A percentile compares a stretch with the other conserved stretches of the same genome.
Conservation (phyloP, 2,113 vertebrate genomes). For the Pandion haliaetus region DNA sequence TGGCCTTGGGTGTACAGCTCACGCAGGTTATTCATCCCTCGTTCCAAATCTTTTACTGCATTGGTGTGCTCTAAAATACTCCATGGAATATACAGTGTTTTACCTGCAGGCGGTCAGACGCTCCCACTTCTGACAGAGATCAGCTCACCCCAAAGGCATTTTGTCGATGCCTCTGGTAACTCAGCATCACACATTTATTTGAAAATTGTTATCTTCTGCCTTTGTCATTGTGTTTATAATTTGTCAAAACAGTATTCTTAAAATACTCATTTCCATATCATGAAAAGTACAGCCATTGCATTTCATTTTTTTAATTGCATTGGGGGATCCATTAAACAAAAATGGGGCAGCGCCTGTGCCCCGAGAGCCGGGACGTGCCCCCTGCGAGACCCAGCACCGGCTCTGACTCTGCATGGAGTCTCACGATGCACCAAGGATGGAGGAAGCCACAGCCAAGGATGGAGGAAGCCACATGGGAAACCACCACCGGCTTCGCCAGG, state of each 20-base stretch:
- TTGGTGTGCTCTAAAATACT: no score
- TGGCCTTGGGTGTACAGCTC: background rate
- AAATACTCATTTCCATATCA: background rate
- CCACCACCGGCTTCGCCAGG: no score
- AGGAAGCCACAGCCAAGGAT: background rate
- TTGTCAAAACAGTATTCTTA: background rate
- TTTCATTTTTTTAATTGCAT: background rate
- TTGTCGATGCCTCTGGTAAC: no score
- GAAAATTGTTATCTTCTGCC: background rate
- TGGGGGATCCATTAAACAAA: background rate
- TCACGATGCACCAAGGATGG: background rate
- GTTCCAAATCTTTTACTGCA: no score
- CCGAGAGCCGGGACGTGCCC: accelerated
- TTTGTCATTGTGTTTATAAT: background rate
- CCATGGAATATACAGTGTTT: accelerated
- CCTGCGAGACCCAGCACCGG: accelerated
- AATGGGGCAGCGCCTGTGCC: background rate
- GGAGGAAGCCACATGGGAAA: background rate
- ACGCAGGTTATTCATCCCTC: no score
- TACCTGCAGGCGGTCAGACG: no score
- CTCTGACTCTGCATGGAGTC: background rate
- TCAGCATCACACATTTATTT: background rate
- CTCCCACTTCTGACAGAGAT: background rate
- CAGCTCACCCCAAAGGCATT: background rate
- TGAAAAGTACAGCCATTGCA: background rate